Conservation (phyloP, 2,888 invertebrate genomes). For the Drosophila diplacantha region DNA sequence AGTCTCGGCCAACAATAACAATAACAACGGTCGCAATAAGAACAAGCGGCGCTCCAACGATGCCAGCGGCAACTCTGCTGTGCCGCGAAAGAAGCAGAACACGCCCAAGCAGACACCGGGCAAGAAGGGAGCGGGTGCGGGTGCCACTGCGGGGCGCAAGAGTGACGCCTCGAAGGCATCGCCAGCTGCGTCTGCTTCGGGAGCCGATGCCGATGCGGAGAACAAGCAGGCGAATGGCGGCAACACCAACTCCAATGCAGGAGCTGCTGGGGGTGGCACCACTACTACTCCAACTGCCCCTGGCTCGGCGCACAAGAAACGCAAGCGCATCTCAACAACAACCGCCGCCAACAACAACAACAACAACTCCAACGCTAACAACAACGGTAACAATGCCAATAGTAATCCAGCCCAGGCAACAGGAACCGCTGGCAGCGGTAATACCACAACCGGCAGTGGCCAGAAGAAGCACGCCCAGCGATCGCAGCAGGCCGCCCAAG, state of each 20-base stretch:
- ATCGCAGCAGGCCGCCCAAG: slow-evolving; percentile 74
- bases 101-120: slow-evolving; percentile 70
- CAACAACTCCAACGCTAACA: slow-evolving; percentile 32
- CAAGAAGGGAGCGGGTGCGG: slow-evolving; percentile 49
- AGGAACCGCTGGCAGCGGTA: slow-evolving; percentile 8
- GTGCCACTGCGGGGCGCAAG: slow-evolving; percentile 52
- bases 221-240: slow-evolving; percentile 67
- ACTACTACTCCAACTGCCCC: slow-evolving; percentile 34
- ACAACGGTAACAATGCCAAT: slow-evolving; percentile 34
- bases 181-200: slow-evolving; percentile 21
- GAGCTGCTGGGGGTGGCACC: slow-evolving; percentile 6
- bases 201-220: slow-evolving; percentile 67
- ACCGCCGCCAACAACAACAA: slow-evolving; percentile 28
- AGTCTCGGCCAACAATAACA: slow-evolving; percentile 23
- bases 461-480: slow-evolving; percentile 75
- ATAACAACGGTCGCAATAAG: slow-evolving; percentile 55
- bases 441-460: slow-evolving; percentile 17
- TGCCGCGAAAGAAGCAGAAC: slow-evolving; percentile 74
- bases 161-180: slow-evolving; percentile 56
- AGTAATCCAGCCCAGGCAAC: slow-evolving; percentile 29
- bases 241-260: slow-evolving; percentile 47
- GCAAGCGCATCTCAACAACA: slow-evolving; percentile 66
- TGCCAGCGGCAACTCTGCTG: slow-evolving; percentile 65
- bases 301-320: slow-evolving; percentile 67
- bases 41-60: slow-evolving; percentile 74